These are phyloP conservation scores for Pterostichus madidus DNA, from an alignment of 2,888 invertebrate species.

Conservation along the genomic window DNA sequence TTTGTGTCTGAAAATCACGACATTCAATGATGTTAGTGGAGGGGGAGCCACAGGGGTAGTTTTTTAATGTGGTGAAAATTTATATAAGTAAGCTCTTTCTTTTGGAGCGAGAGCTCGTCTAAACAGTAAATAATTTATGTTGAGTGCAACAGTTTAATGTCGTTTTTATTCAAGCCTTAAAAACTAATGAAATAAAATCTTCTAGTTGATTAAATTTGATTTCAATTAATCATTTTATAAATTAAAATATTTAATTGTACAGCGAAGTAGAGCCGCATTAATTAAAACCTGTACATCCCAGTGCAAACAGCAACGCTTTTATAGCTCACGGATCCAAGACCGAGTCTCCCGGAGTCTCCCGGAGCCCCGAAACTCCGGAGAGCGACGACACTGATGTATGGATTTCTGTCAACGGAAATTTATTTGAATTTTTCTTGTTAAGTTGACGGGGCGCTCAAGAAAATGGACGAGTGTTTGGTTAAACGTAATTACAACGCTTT, in stretches of 20 bases:
- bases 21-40: too few species aligned
- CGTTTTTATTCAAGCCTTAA: too few species aligned
- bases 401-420: constrained; percentile 59
- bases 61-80: too few species aligned
- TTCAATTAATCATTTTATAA: constrained; percentile 37
- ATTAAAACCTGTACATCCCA: constrained; percentile 36
- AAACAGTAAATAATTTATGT: too few species aligned
- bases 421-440: constrained; percentile 61
- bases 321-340: not conserved
- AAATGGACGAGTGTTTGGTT: constrained; percentile 29
- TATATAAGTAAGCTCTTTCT: too few species aligned
- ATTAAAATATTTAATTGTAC: constrained; percentile 54
- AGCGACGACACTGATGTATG: constrained; percentile 55
- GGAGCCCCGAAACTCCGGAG: not conserved
- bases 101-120: too few species aligned
- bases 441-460: constrained; percentile 32
- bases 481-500: constrained; percentile 29
- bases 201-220: constrained; percentile 17
- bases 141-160: too few species aligned
- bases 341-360: not conserved
- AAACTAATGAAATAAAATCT: constrained; percentile 35
- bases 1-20: too few species aligned
- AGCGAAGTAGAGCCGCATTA: not conserved
- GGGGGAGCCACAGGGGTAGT: too few species aligned
- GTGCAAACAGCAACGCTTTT: not conserved